Evolutionary conservation across 2,113 vertebrate species (phyloP).

Genomic region (Motacilla tschutschensis): DNA sequence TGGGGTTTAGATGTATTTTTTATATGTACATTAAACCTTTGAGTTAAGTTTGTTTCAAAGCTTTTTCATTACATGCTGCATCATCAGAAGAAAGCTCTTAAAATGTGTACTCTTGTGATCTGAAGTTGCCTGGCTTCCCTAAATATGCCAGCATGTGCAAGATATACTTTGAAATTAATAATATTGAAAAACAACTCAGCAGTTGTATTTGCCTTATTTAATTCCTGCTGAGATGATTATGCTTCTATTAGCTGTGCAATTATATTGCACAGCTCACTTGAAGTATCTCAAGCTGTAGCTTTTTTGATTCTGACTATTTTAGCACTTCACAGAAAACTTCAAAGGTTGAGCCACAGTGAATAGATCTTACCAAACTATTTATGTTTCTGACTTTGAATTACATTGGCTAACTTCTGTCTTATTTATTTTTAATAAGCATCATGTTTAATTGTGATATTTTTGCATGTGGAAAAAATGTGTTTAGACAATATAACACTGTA

Average conservation of each 20-base stretch:
- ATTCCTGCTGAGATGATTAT: slow-evolving; percentile 66
- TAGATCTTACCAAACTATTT: slow-evolving; percentile 5
- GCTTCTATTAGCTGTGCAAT: slow-evolving; percentile 73
- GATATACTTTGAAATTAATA: slow-evolving; percentile 65
- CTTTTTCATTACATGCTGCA: neutral
- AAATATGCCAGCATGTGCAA: slow-evolving; percentile 36
- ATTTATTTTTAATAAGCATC: neutral
- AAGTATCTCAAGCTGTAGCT: slow-evolving; percentile 61
- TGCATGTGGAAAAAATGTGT: neutral
- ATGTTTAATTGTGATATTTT: neutral
- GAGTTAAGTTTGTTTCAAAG: slow-evolving; percentile 48
- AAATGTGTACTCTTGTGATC: slow-evolving; percentile 30
- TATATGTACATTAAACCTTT: neutral
- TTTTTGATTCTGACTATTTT: slow-evolving; percentile 53
- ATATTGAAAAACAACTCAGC: slow-evolving; percentile 66
- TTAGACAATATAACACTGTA: neutral
- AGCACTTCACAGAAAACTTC: slow-evolving; percentile 54
- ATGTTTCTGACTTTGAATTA: slow-evolving; percentile 1
- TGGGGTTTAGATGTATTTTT: slow-evolving; percentile 18
- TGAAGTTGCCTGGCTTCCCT: slow-evolving; percentile 38
- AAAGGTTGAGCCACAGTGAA: slow-evolving; percentile 34
- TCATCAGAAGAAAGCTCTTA: slow-evolving; percentile 45
- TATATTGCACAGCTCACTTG: slow-evolving; percentile 59
- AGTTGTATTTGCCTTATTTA: slow-evolving; percentile 64
- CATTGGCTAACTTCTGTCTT: neutral